These are phyloP conservation scores for Muscicapa striata DNA, from an alignment of 2,797 vertebrate genomes.

Conservation along the genomic window DNA sequence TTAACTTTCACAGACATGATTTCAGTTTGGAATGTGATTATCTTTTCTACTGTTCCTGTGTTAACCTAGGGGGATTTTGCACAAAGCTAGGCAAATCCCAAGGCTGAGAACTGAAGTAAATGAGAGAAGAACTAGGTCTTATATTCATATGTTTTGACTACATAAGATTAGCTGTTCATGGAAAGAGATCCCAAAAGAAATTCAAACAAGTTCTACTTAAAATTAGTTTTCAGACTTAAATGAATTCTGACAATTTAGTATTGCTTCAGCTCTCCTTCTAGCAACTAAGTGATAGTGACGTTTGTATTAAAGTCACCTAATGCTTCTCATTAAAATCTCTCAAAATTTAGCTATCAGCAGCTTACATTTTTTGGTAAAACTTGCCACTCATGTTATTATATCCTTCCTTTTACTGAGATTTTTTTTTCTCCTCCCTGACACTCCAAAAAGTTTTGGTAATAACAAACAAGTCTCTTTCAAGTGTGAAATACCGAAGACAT, in stretches of 20 bases:
- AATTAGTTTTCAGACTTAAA: constrained; percentile 44
- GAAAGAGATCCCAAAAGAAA: constrained; percentile 9
- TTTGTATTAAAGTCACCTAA: constrained; percentile 44
- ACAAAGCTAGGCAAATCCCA: not conserved
- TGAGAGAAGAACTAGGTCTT: not conserved
- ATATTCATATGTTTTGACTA: not conserved
- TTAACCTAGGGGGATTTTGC: not conserved
- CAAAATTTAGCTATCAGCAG: not conserved
- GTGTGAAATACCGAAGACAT: not conserved
- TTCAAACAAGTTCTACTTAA: not conserved
- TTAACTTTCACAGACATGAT: not conserved
- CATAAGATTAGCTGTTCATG: not conserved
- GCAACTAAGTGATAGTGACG: constrained; percentile 23
- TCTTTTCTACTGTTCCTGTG: not conserved
- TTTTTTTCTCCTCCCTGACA: not conserved
- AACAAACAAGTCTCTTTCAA: not conserved
- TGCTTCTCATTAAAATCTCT: constrained; percentile 16
- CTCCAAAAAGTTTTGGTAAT: not conserved
- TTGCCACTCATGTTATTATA: not conserved
- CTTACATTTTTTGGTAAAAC: constrained; percentile 14
- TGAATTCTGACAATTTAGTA: constrained; percentile 22
- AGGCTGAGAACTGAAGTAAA: not conserved
- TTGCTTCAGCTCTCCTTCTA: constrained; percentile 19
- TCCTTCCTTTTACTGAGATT: not conserved
- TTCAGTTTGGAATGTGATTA: not conserved